Base-by-base conservation (phyloP, 1,140 invertebrate genomes). In the Adelges cooleyi region DNA sequence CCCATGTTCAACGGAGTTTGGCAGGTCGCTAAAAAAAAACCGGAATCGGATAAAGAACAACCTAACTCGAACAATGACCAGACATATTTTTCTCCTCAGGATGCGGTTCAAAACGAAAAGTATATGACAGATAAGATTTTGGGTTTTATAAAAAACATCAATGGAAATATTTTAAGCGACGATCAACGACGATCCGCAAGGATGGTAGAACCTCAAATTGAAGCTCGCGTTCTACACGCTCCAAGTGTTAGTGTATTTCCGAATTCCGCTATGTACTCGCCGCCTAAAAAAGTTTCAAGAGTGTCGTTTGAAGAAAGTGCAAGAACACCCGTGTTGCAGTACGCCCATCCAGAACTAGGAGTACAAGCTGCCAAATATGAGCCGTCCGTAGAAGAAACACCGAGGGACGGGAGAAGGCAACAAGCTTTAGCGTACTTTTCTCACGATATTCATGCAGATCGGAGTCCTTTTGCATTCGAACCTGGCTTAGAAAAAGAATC, bases 331-430 rank as follows among this genome's bases (percentile, higher is more conserved):
- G 84, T 88, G 3, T 75, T 87, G 1, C 85, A 87, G 68, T 88
- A 88, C 69, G 86, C 86, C 6, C 86, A 88, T 73, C 86, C 86
- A 0, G 86, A 88, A 69, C 72, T 87, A 1, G 86, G 86, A 6
- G 82, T 86, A 0, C 86, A 88, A 69, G 83, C 84, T 0, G 86
- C 84, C 0, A 85, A 84, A 48, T 46, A 40, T 20, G 54, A 36
- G 25, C 48, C 76, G 1, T 67, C 74, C 27, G 76, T 78, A 29
- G 74, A 77, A 46, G 71, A 77, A 25, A 18, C 44, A n/a, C 68
- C 67, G 22, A 71, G 51, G 67, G 68, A 69, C 33, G 74, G 73
- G 49, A 38, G 69, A 52, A 67, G 69, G 36, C 71, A 70, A 9
- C 69, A 71, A 49, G 70, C 69, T 2, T 53, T 69, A 11, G 70